A percentile compares a stretch with the other conserved stretches of the same genome.
Conservation (phyloP, 1,140 invertebrate species). For the Dendroctonus valens region DNA sequence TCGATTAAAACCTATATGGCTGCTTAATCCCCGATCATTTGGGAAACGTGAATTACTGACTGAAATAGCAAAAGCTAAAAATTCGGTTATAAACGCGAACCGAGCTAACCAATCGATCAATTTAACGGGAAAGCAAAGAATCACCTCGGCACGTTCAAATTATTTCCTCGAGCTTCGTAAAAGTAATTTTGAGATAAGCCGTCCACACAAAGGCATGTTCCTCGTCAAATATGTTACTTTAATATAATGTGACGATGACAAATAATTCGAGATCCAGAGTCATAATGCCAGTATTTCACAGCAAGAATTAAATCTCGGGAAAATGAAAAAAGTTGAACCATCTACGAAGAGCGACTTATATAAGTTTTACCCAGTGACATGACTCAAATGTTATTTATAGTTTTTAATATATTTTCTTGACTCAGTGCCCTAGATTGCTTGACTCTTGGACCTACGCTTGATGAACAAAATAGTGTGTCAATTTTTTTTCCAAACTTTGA, state of each 20-base stretch:
- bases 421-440: no score
- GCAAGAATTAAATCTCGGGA: constrained; percentile 3
- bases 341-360: no score
- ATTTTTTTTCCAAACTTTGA: no score
- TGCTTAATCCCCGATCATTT: not conserved
- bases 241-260: constrained; percentile 14
- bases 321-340: constrained; percentile 3
- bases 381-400: no score
- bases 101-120: not conserved
- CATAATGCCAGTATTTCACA: constrained; percentile 7
- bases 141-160: not conserved
- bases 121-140: not conserved
- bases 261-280: constrained; percentile 7
- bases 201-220: constrained; percentile 7
- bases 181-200: constrained; percentile 7
- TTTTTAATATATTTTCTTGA: no score
- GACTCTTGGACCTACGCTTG: no score
- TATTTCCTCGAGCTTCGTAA: not conserved
- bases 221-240: constrained; percentile 5
- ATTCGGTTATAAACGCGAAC: not conserved
- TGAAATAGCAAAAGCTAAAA: not conserved
- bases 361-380: no score
- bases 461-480: no score
- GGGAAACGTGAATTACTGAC: not conserved
- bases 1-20: not conserved